Evolutionary conservation across 2,888 invertebrate genomes (phyloP), one percentile per base, ranked within the genome.

Genomic region (Andrena fulva): DNA sequence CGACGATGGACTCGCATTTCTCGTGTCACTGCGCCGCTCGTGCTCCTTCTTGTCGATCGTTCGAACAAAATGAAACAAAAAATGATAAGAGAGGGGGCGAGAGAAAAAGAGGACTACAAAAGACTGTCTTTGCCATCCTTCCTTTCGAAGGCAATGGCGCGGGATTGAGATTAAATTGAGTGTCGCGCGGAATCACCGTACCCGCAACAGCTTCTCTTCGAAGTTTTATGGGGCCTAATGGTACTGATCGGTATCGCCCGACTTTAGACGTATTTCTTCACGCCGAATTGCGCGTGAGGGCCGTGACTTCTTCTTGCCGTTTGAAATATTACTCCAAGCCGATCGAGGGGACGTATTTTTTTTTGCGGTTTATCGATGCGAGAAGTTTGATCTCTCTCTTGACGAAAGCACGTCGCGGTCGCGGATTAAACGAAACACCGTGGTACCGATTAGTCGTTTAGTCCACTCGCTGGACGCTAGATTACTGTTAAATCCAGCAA

Each of bases 401-500:
- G 5, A 42, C 52, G 64, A 79, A 81, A 77, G 78, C 81, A 79
- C 74, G 81, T 86, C 81, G 79, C 64, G 60, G 20, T 50, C 54
- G 66, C 29, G 50, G 72, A 42, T 33, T 7, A 10, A 56, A 52
- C 71, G 10, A 24, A 7, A 48, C 48, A 52, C 59, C 71, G 27
- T 59, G 20, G 2, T 33, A 20, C 35, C 35, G 24, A 24, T 6
- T 24, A 50, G 52, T 85, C 60, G 62, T 64, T 74, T 69, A 76
- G 50, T 59, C 6, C 33, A 78, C 31, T 72, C 24, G 29, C 24
- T 35, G 62, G 8, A 48, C 64, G 67, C 27, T 20, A 42, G 63
- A 20, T 69, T 67, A 71, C 20, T 42, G 54, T 74, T 56, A 31
- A n/a, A 16, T n/a, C 12, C 31, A 0, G 35, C 2, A n/a, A 8